Evolutionary conservation across 2,888 invertebrate species (phyloP), one percentile per base, ranked within the genome.

Genomic region (Therioaphis trifolii): DNA sequence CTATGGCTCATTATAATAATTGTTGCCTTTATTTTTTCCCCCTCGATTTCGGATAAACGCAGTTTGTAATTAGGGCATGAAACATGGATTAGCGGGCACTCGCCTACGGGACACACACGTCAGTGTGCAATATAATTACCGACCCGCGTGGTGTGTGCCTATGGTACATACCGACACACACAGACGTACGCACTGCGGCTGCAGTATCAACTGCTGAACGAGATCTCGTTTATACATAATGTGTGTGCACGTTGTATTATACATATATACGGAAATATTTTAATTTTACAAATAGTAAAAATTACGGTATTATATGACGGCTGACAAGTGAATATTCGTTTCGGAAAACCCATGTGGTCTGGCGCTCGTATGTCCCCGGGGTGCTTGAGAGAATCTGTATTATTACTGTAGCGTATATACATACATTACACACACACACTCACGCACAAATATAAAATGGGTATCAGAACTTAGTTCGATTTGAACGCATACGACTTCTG

Each of bases 1-100:
- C 21, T 46, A 77, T 49, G 68, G 78, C 78, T 78, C n/a, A 77
- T 77, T 77, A 78, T 27, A 78, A 78, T 78, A 78, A 79, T 69
- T 69, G 69, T 79, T 79, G 78, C 69, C 78, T 79, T 79, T 78
- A 68, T 43, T 49, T 7, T 21, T 24, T 9, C 58, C 21, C 27
- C n/a, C n/a, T 9, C 24, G 21, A 63, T 63, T 77, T 21, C 18
- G 43, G 79, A 69, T 69, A 40, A 80, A 80, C 68, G 68, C 24
- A 55, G n/a, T 66, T 77, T 27, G 49, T 79, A 79, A 79, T 79
- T 69, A 52, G 78, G 24, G 35, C 63, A 55, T 27, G 52, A 27
- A 52, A 15, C 18, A 21, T 49, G 66, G 71, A 80, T 80, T 72
- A 46, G 61, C 72, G 72, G 72, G 35, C 61, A 72, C 72, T 63